These are phyloP conservation scores for Pelobates cultripes DNA, from an alignment of 2,797 vertebrate species.

Conservation along the genomic window DNA sequence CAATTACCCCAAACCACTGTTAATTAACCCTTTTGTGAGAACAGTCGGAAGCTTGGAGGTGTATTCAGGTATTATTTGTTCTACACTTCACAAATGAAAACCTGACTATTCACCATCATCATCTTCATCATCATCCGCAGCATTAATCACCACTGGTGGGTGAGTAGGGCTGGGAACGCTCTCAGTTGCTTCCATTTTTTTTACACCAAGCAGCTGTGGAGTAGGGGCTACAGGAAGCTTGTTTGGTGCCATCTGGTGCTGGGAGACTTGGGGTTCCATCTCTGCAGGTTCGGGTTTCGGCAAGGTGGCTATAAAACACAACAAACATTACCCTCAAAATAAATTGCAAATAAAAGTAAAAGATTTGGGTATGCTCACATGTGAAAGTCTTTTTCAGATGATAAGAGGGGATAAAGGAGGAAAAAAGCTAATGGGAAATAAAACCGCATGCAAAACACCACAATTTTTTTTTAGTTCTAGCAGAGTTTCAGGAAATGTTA, in stretches of 20 bases:
- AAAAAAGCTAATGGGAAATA: no score
- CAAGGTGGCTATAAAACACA: slow-evolving; percentile 62
- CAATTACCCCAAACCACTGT: no score
- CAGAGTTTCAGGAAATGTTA: no score
- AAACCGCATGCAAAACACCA: no score
- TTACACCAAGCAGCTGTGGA: slow-evolving; percentile 87
- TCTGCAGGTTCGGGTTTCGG: slow-evolving; percentile 66
- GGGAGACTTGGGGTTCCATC: slow-evolving; percentile 70
- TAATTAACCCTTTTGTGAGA: no score
- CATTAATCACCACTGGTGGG: slow-evolving; percentile 94
- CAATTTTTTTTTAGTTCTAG: no score
- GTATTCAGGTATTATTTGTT: neutral
- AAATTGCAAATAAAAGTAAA: neutral
- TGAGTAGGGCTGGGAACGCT: slow-evolving; percentile 95
- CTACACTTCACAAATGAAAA: neutral
- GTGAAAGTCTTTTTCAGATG: no score
- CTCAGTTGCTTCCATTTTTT: slow-evolving; percentile 89
- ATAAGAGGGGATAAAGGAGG: no score
- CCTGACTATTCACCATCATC: slow-evolving; percentile 81
- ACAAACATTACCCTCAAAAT: no score
- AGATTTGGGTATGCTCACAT: no score
- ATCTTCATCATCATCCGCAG: slow-evolving; percentile 92
- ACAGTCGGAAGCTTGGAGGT: neutral
- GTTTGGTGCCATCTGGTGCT: slow-evolving; percentile 72
- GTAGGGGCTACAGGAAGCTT: slow-evolving; percentile 77